Evolutionary conservation across 2,888 invertebrate species (phyloP), one percentile per base, ranked within the genome.

Genomic region (Eugnorisma glareosa): DNA sequence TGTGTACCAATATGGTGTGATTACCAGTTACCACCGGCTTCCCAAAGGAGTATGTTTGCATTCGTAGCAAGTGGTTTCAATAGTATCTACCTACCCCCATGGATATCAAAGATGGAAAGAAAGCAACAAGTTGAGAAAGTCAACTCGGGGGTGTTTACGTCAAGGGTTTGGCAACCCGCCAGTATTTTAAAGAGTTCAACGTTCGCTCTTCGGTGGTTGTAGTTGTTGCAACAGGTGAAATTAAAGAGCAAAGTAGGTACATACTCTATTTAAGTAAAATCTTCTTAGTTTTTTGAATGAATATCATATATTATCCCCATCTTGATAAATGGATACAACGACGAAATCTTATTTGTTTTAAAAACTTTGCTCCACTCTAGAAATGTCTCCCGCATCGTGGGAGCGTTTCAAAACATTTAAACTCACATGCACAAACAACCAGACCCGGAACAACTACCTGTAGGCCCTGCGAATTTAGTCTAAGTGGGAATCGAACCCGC

Each of bases 91-190:
- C 61, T 10, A 18, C 40, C 37, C 7, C 2, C 15, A 15, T n/a
- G 10, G 15, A n/a, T 40, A 64, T 40, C 64, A 64, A 15, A 40
- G n/a, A 15, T n/a, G 15, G 11, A 15, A 18, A n/a, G 11, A 15
- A 18, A 72, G 81, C 84, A 84, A 82, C 80, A 84, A 73, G 84
- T 84, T n/a, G 24, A 5, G 21, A 81, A 67, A 59, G 73, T 73
- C 68, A 84, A 18, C 35, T 35, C 13, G 40, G 48, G 28, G 31
- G 31, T 54, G 54, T 77, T 82, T 66, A 51, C 28, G 78, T 13
- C 15, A 54, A 13, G 6, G 6, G 15, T 8, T 57, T 81, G 81
- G 81, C 84, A 64, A 13, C 0, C 43, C 31, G 72, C 81, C 81
- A 84, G 68, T 28, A 3, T 21, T 48, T 28, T 24, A 15, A 15